phyloP scores from a whole-genome alignment of 2,888 invertebrate species.

The Pocota personata region DNA sequence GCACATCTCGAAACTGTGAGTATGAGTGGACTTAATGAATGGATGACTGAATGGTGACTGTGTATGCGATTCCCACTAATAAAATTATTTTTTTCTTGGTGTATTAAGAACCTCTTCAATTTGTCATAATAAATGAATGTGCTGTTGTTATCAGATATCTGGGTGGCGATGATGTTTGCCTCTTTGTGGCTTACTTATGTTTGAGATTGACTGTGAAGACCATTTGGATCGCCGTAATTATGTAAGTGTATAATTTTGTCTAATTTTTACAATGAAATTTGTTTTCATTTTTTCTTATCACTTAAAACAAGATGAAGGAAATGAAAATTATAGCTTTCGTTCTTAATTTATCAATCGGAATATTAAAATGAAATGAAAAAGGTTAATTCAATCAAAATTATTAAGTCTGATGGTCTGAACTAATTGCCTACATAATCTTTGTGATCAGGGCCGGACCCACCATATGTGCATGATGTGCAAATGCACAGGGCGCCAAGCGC shows the following conservation, averaged over 20 bases:
- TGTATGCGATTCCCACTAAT: neutral
- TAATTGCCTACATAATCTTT: constrained; percentile 1
- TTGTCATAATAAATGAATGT: constrained; percentile 26
- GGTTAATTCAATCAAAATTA: constrained; percentile 55
- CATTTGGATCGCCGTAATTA: neutral
- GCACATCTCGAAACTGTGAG: neutral
- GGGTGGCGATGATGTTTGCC: neutral
- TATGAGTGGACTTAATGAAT: constrained; percentile 1
- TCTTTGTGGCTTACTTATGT: neutral
- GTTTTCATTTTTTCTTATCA: neutral
- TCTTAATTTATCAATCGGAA: constrained; percentile 36
- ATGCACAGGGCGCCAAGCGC: no score
- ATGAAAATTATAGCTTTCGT: constrained; percentile 1
- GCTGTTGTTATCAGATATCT: neutral
- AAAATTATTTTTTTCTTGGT: neutral
- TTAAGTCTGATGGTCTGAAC: constrained; percentile 16
- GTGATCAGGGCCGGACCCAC: no score
- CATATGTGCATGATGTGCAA: no score
- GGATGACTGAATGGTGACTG: neutral
- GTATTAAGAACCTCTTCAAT: constrained; percentile 35
- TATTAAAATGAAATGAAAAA: constrained; percentile 31
- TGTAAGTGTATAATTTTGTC: neutral
- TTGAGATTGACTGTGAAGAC: neutral
- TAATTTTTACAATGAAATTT: neutral
- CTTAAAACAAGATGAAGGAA: neutral